These are phyloP conservation scores for Brienomyrus brachyistius DNA, from an alignment of 2,113 vertebrate species.

Conservation along the genomic window DNA sequence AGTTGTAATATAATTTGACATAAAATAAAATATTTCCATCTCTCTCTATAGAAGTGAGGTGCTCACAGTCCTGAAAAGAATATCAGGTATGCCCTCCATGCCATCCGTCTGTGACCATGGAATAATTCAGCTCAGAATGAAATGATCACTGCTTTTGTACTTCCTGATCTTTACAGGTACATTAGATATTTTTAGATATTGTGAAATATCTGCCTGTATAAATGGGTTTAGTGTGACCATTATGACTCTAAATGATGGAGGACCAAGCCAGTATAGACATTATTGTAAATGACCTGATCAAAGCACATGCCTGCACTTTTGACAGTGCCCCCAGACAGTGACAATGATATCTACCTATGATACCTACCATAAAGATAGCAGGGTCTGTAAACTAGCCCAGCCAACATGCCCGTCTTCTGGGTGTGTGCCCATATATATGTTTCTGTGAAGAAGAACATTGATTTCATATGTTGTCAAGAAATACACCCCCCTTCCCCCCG, in stretches of 20 bases:
- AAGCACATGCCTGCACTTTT: neutral
- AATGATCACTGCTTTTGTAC: neutral
- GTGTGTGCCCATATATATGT: neutral
- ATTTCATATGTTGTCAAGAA: neutral
- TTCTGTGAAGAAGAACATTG: neutral
- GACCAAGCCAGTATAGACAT: neutral
- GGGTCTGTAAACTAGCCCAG: neutral
- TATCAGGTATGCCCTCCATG: constrained; percentile 42
- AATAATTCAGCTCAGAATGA: neutral
- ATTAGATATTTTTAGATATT: neutral
- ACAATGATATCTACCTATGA: neutral
- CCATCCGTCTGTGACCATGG: neutral
- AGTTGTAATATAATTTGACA: neutral
- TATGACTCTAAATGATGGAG: neutral
- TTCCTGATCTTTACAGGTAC: neutral
- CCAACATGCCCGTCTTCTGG: neutral
- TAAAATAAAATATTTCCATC: neutral
- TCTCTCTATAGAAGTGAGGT: constrained; percentile 36
- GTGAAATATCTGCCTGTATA: neutral
- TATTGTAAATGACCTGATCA: neutral
- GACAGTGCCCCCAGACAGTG: neutral
- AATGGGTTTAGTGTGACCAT: neutral
- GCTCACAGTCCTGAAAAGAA: constrained; percentile 33
- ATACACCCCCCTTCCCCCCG: neutral
- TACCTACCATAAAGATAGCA: constrained; percentile 9